A percentile compares a stretch with the other conserved stretches of the same genome.
Evolutionary conservation across 1,140 invertebrate genomes (phyloP).

Genomic region (Drosophila ambigua): DNA sequence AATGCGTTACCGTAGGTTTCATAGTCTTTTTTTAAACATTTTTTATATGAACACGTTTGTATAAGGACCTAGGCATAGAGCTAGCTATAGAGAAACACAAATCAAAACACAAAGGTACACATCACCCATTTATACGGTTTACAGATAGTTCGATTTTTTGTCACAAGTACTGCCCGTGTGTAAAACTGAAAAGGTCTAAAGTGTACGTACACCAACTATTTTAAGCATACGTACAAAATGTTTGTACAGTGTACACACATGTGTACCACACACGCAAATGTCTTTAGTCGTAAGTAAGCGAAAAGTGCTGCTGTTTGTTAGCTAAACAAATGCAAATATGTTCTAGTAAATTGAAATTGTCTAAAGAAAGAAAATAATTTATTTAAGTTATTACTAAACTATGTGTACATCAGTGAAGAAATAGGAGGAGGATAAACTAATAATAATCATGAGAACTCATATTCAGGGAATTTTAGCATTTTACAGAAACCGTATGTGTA

Average conservation of each 20-base stretch:
- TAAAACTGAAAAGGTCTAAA: constrained; percentile 42
- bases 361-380: constrained; percentile 38
- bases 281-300: constrained; percentile 53
- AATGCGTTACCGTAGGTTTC: constrained; percentile 73
- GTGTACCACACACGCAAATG: constrained; percentile 26
- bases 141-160: constrained; percentile 60
- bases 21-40: constrained; percentile 74
- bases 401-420: constrained; percentile 37
- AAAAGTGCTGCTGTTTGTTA: constrained; percentile 67
- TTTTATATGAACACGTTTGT: constrained; percentile 37
- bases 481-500: constrained; percentile 63
- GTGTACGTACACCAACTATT: constrained; percentile 64
- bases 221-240: constrained; percentile 37
- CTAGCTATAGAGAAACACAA: constrained; percentile 39
- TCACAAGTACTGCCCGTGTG: constrained; percentile 71
- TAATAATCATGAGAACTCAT: constrained; percentile 78
- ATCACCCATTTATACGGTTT: constrained; percentile 53
- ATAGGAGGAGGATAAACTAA: constrained; percentile 21
- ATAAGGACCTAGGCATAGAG: constrained; percentile 2
- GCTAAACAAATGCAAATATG: constrained; percentile 43
- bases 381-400: constrained; percentile 43
- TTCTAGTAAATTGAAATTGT: constrained; percentile 52
- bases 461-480: constrained; percentile 84
- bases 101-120: constrained; percentile 54
- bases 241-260: constrained; percentile 27